phyloP scores from a whole-genome alignment of 1,140 invertebrate species.

The Harpegnathos saltator region DNA sequence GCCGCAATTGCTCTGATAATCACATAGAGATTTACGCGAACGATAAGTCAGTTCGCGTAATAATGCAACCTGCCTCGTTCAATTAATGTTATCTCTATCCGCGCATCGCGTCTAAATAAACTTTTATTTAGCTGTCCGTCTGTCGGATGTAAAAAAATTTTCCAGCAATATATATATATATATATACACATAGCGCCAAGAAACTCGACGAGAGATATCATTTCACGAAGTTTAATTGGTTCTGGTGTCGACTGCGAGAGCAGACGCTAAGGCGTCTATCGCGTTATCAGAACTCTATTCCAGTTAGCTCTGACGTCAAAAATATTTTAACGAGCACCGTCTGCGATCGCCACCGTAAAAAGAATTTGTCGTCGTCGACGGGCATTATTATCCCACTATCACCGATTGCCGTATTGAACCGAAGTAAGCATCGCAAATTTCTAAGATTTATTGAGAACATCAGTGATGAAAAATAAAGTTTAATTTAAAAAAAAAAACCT shows the following conservation, averaged over 20 bases:
- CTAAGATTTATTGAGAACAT: neutral
- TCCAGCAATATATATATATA: too few species aligned
- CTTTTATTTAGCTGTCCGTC: neutral
- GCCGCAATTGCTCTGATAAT: neutral
- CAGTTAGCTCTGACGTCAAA: neutral
- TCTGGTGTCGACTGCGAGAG: constrained; percentile 14
- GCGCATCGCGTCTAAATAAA: neutral
- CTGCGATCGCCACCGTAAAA: neutral
- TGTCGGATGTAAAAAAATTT: neutral
- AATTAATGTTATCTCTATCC: constrained; percentile 17
- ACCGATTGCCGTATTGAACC: neutral
- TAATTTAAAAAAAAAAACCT: too few species aligned
- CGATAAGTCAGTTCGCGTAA: neutral
- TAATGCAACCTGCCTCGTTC: neutral
- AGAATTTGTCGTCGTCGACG: neutral
- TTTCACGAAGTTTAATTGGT: constrained; percentile 30
- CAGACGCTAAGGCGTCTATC: neutral
- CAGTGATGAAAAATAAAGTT: too few species aligned
- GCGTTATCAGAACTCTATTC: constrained; percentile 34
- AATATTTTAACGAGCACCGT: constrained; percentile 32
- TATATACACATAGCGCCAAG: neutral
- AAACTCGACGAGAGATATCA: constrained; percentile 15
- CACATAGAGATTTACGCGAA: neutral
- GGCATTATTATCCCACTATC: neutral
- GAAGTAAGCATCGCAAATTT: neutral